Evolutionary conservation across 1,140 invertebrate species (phyloP).

Genomic region (Aphidius ervi): DNA sequence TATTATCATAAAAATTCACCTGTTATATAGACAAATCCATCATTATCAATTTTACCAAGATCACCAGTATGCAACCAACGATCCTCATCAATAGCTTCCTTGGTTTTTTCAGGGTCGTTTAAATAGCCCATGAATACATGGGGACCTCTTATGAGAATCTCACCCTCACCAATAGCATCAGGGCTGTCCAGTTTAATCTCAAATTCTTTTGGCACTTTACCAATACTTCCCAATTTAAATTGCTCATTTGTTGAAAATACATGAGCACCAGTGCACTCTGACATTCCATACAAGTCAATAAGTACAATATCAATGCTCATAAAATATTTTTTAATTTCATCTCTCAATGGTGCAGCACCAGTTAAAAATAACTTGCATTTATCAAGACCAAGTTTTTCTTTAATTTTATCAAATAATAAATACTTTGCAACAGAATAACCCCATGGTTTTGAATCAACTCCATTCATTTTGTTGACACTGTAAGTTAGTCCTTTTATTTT

Average conservation of each 20-base stretch:
- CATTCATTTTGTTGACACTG: slow-evolving; percentile 68
- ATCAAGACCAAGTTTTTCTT: slow-evolving; percentile 70
- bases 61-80: slow-evolving; percentile 82
- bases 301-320: slow-evolving; percentile 78
- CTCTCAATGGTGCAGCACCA: slow-evolving; percentile 79
- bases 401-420: slow-evolving; percentile 74
- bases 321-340: slow-evolving; percentile 82
- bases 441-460: slow-evolving; percentile 57
- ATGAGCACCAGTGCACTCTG: slow-evolving; percentile 74
- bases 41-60: slow-evolving; percentile 70
- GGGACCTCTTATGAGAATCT: slow-evolving; percentile 73
- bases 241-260: slow-evolving; percentile 50
- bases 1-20: slow-evolving; percentile 44
- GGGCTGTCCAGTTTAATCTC: slow-evolving; percentile 64
- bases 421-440: slow-evolving; percentile 66
- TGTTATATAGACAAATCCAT: slow-evolving; percentile 74
- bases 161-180: slow-evolving; percentile 71
- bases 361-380: slow-evolving; percentile 63
- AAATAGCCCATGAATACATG: slow-evolving; percentile 89
- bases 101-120: slow-evolving; percentile 69
- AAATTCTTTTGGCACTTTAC: slow-evolving; percentile 60
- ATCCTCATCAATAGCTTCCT: slow-evolving; percentile 66
- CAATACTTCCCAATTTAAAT: slow-evolving; percentile 62
- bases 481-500: slow-evolving; percentile 69
- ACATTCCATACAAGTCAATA: slow-evolving; percentile 79